Evolutionary conservation across 2,888 invertebrate genomes (phyloP).

Genomic region (Laothoe populi): DNA sequence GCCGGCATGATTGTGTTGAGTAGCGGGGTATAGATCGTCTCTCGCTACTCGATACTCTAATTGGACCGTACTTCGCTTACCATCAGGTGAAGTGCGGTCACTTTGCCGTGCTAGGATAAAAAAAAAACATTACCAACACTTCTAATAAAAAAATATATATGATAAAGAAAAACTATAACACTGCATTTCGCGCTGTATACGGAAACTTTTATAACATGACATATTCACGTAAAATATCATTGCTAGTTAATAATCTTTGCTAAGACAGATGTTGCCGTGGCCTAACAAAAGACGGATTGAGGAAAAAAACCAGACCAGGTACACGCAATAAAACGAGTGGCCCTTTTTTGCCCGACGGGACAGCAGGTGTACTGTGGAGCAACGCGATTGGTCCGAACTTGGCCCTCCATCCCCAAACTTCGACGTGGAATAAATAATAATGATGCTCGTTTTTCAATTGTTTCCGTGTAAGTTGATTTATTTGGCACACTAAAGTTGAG

Average conservation of each 20-base stretch:
- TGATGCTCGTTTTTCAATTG: conserved; percentile 44
- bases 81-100: too few species aligned
- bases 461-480: conserved; percentile 38
- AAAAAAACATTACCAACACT: too few species aligned
- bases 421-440: conserved; percentile 44
- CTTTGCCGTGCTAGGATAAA: too few species aligned
- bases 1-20: too few species aligned
- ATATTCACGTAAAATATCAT: not conserved
- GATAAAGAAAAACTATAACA: too few species aligned
- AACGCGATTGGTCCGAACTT: conserved; percentile 28
- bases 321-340: conserved; percentile 38
- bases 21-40: too few species aligned
- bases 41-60: too few species aligned
- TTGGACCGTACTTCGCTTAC: too few species aligned
- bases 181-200: too few species aligned
- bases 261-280: conserved; percentile 38
- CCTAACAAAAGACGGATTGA: conserved; percentile 37
- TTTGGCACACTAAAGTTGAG: conserved; percentile 22
- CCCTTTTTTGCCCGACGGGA: conserved; percentile 36
- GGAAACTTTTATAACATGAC: not conserved
- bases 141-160: too few species aligned
- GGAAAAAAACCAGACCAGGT: conserved; percentile 38
- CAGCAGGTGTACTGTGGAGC: conserved; percentile 26
- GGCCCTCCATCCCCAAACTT: conserved; percentile 50
- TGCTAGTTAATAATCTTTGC: conserved; percentile 7